These are phyloP conservation scores for Anastrepha ludens DNA, from an alignment of 1,140 invertebrate genomes.

Conservation along the genomic window DNA sequence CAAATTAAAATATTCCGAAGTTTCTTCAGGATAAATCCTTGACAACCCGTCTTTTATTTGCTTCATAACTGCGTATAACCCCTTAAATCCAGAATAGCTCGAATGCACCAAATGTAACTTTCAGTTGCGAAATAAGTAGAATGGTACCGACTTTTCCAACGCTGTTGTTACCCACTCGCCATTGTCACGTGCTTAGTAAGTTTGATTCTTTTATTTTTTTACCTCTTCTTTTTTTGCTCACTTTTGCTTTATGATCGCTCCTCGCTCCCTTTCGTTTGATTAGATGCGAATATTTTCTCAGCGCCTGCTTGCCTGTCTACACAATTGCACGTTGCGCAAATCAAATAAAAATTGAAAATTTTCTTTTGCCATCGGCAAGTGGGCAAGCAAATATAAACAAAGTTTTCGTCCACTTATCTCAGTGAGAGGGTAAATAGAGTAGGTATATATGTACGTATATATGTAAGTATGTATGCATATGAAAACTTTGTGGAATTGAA, in stretches of 20 bases:
- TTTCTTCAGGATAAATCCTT: too few relatives aligned
- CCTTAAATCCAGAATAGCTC: too few relatives aligned
- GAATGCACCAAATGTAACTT: too few relatives aligned
- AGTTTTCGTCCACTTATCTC: constrained; percentile 31
- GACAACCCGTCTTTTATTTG: too few relatives aligned
- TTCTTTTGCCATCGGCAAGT: constrained; percentile 35
- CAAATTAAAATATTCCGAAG: too few relatives aligned
- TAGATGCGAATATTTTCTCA: background rate
- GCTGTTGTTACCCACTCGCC: background rate
- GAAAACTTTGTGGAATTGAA: too few relatives aligned
- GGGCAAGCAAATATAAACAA: constrained; percentile 9
- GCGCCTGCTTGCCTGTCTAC: background rate
- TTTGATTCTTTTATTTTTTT: background rate
- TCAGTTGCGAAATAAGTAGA: too few relatives aligned
- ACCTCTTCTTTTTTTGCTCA: background rate
- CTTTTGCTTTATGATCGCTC: background rate
- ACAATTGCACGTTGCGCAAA: constrained; percentile 19
- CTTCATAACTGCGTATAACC: too few relatives aligned
- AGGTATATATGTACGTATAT: background rate
- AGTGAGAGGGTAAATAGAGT: background rate
- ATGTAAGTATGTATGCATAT: too few relatives aligned
- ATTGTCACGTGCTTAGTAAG: background rate
- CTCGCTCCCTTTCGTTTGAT: background rate
- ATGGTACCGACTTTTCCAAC: too few relatives aligned
- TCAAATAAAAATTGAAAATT: constrained; percentile 49